Percentiles rank a stretch among this genome's conserved stretches.
phyloP scores from a whole-genome alignment of 1,140 invertebrate genomes.

The Diploscapter pachys region DNA sequence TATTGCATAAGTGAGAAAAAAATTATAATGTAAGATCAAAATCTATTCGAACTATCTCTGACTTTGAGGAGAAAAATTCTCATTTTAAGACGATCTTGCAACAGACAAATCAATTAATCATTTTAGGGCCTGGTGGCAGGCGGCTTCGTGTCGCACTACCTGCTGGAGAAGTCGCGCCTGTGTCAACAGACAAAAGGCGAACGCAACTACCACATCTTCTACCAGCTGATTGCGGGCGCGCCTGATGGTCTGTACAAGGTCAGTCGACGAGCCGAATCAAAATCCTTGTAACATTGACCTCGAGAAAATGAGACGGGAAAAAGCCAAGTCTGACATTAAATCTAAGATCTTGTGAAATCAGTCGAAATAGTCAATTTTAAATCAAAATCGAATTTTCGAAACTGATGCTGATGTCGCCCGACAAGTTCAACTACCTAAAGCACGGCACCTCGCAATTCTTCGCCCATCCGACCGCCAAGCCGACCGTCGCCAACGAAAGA shows the following conservation, averaged over 20 bases:
- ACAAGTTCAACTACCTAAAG: conserved; percentile 72
- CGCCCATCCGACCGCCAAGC: conserved; percentile 45
- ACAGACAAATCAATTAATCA: not conserved
- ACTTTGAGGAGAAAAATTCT: too few relatives aligned
- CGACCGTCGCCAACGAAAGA: too few relatives aligned
- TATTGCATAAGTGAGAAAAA: too few relatives aligned
- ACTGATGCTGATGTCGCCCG: conserved; percentile 3
- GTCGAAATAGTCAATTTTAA: not conserved
- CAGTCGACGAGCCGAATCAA: conserved; percentile 70
- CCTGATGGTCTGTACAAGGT: conserved; percentile 71
- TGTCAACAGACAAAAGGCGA: conserved; percentile 81
- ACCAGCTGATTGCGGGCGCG: conserved; percentile 84
- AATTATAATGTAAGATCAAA: too few relatives aligned
- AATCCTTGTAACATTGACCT: conserved; percentile 18
- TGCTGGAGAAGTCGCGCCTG: conserved; percentile 86
- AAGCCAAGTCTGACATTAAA: not conserved
- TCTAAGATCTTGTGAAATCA: not conserved
- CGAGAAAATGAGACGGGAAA: not conserved
- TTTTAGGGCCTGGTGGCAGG: conserved; percentile 75
- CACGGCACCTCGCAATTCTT: conserved; percentile 90
- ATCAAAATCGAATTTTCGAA: not conserved
- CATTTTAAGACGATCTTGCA: not conserved
- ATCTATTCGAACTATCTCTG: too few relatives aligned
- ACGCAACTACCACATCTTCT: conserved; percentile 94
- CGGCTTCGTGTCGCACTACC: conserved; percentile 89